phyloP scores from a whole-genome alignment of 2,888 invertebrate species.

The Glaucopsyche alexis region DNA sequence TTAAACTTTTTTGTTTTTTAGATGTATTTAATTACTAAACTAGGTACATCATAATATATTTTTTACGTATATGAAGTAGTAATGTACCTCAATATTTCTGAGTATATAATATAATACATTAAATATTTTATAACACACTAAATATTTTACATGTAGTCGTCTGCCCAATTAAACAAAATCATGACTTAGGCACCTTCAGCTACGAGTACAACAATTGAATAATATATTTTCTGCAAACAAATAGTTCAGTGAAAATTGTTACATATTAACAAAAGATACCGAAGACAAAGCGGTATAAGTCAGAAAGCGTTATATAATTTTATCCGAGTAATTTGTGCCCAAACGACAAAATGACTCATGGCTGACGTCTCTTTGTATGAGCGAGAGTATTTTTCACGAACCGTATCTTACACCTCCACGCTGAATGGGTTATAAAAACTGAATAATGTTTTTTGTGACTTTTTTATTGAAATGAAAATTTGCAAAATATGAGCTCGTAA shows the following conservation, averaged over 20 bases:
- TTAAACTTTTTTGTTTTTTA: too few relatives aligned
- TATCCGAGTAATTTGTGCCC: slow-evolving; percentile 11
- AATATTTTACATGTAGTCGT: too few relatives aligned
- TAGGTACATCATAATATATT: too few relatives aligned
- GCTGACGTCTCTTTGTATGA: slow-evolving; percentile 7
- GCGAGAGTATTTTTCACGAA: slow-evolving; percentile 16
- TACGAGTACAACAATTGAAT: too few relatives aligned
- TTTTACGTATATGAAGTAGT: too few relatives aligned
- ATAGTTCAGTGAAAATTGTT: not conserved
- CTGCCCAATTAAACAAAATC: too few relatives aligned
- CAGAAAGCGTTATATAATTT: not conserved
- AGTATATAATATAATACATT: too few relatives aligned
- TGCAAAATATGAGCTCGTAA: slow-evolving; percentile 25
- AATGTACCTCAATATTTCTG: too few relatives aligned
- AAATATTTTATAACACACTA: too few relatives aligned
- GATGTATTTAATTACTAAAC: too few relatives aligned
- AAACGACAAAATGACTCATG: slow-evolving; percentile 23
- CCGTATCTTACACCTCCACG: slow-evolving; percentile 4
- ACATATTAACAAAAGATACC: not conserved
- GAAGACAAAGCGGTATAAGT: slow-evolving; percentile 6
- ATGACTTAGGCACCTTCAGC: too few relatives aligned
- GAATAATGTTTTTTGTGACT: slow-evolving; percentile 29
- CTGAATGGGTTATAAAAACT: slow-evolving; percentile 28
- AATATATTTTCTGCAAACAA: not conserved
- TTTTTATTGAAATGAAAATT: slow-evolving; percentile 27